Percentiles rank a stretch among this genome's conserved stretches.
These are phyloP conservation scores for Cherax destructor DNA, from an alignment of 1,140 invertebrate species.

Conservation along the genomic window DNA sequence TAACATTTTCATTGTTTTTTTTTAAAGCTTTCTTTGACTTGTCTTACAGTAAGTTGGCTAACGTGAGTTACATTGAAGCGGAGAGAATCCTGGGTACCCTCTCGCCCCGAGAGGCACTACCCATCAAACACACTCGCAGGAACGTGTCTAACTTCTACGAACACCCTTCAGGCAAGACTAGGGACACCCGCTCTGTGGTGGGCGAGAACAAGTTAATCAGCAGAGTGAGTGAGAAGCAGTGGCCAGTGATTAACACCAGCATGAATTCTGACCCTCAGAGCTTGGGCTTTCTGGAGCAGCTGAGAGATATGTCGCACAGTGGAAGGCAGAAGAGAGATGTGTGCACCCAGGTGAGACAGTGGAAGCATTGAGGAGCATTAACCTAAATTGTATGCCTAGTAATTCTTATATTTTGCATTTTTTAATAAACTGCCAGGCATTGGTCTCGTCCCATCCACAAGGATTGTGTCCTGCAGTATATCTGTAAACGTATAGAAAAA, in stretches of 20 bases:
- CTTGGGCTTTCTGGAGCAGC: background rate
- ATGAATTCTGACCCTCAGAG: background rate
- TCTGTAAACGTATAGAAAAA: too few relatives aligned
- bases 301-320: background rate
- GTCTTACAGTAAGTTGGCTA: background rate
- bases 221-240: background rate
- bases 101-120: background rate
- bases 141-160: background rate
- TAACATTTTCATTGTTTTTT: too few relatives aligned
- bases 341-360: slow-evolving; percentile 41
- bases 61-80: background rate
- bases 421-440: too few relatives aligned
- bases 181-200: background rate
- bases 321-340: background rate
- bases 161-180: background rate
- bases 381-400: too few relatives aligned
- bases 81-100: background rate
- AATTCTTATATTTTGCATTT: too few relatives aligned
- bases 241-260: background rate
- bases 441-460: too few relatives aligned
- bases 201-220: background rate
- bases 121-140: background rate
- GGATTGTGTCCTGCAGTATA: too few relatives aligned
- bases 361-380: too few relatives aligned
- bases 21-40: too few relatives aligned